These are phyloP conservation scores for Apoda limacodes DNA, from an alignment of 2,888 invertebrate species.

Conservation along the genomic window DNA sequence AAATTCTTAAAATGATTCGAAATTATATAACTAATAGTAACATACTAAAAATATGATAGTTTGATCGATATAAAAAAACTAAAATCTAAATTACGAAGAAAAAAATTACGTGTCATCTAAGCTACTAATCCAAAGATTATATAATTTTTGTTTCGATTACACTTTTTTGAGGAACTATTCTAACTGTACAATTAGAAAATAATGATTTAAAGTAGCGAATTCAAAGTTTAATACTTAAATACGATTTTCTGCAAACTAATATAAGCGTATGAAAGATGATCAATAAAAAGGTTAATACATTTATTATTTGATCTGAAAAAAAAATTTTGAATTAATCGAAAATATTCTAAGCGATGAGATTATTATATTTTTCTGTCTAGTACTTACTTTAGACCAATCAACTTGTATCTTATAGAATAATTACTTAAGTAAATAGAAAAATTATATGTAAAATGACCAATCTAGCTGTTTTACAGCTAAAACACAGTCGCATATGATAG, in stretches of 20 bases:
- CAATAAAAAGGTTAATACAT: too few relatives aligned
- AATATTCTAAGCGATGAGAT: too few relatives aligned
- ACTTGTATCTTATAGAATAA: too few relatives aligned
- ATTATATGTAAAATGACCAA: constrained; percentile 7
- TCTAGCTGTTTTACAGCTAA: constrained; percentile 1
- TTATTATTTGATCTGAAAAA: too few relatives aligned
- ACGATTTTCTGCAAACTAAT: too few relatives aligned
- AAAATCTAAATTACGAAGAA: constrained; percentile 35
- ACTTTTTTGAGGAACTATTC: constrained; percentile 57
- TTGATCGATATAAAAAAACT: constrained; percentile 45
- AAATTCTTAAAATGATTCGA: constrained; percentile 34
- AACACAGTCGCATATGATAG: constrained; percentile 21
- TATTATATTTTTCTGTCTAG: too few relatives aligned
- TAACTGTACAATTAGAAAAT: constrained; percentile 64
- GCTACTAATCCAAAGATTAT: constrained; percentile 50
- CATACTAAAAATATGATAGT: constrained; percentile 39
- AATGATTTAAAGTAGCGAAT: constrained; percentile 36
- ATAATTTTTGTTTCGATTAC: constrained; percentile 61
- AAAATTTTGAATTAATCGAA: too few relatives aligned
- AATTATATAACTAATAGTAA: constrained; percentile 38
- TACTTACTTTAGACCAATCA: too few relatives aligned
- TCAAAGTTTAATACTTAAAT: too few relatives aligned
- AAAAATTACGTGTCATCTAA: constrained; percentile 41
- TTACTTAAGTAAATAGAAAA: too few relatives aligned
- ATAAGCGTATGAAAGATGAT: too few relatives aligned